These are phyloP conservation scores for Drosophila tsacasi DNA, from an alignment of 1,140 invertebrate species.

Conservation along the genomic window DNA sequence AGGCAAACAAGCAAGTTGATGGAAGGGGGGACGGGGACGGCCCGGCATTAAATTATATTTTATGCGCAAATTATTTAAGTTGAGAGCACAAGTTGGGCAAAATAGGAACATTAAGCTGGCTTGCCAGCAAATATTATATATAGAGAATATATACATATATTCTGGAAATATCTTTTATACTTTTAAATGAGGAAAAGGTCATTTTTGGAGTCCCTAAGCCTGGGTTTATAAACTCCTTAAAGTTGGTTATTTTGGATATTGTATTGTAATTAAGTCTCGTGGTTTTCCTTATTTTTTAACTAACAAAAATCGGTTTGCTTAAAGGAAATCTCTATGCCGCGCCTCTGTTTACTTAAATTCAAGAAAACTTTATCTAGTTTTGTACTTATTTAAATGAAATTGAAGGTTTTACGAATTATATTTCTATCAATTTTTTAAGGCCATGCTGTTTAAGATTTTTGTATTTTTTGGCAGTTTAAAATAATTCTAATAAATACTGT, in stretches of 20 bases:
- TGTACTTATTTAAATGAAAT: too few species aligned
- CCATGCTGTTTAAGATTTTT: background rate
- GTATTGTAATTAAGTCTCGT: background rate
- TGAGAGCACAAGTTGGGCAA: conserved; percentile 66
- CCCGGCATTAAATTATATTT: conserved; percentile 76
- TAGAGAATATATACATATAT: background rate
- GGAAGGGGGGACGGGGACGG: background rate
- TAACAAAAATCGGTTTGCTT: background rate
- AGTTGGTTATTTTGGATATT: background rate
- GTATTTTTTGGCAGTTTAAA: too few species aligned
- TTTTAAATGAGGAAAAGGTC: background rate
- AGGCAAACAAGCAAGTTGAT: conserved; percentile 10
- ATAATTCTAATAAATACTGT: background rate
- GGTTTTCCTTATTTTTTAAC: background rate
- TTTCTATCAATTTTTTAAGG: too few species aligned
- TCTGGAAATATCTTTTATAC: background rate
- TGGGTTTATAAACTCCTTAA: background rate
- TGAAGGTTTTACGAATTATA: too few species aligned
- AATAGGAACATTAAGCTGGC: conserved; percentile 70
- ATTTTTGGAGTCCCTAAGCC: background rate
- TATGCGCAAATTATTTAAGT: conserved; percentile 80
- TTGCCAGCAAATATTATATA: conserved; percentile 7
- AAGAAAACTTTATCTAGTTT: too few species aligned
- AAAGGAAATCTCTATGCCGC: background rate
- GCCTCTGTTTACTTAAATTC: too few species aligned